Conservation (phyloP, 2,113 vertebrate genomes). For the Coturnix japonica region DNA sequence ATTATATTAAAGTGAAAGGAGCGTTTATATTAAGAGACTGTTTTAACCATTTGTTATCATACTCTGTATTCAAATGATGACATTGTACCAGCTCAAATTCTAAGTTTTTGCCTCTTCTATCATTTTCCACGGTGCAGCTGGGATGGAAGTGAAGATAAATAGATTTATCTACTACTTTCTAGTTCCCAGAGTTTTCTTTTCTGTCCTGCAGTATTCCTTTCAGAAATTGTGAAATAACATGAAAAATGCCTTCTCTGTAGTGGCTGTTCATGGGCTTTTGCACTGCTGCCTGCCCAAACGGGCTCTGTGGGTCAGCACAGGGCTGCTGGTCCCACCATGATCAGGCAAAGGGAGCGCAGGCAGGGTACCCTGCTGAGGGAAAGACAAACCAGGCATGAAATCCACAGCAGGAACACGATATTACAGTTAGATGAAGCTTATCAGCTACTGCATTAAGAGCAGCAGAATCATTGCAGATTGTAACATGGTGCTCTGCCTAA, state of each 20-base stretch:
- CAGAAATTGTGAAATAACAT: background rate
- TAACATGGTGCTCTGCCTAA: background rate
- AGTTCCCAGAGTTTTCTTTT: background rate
- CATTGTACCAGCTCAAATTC: background rate
- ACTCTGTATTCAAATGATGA: background rate
- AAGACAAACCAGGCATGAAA: background rate
- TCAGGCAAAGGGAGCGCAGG: background rate
- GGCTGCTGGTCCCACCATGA: background rate
- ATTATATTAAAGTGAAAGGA: slow-evolving; percentile 5
- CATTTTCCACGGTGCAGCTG: background rate
- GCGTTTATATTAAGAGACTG: background rate
- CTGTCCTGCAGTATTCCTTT: background rate
- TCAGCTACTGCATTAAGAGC: background rate
- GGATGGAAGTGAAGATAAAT: background rate
- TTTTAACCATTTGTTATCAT: background rate
- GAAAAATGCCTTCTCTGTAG: background rate
- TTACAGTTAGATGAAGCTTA: background rate
- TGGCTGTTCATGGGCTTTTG: background rate
- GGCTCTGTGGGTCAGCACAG: accelerated
- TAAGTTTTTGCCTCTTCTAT: background rate
- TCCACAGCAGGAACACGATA: background rate
- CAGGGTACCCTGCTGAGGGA: background rate
- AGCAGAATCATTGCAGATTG: background rate
- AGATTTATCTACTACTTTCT: background rate
- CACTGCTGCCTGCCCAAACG: background rate